Evolutionary conservation across 1,140 invertebrate species (phyloP), one percentile per base, ranked within the genome.

Genomic region (Habropoda laboriosa): DNA sequence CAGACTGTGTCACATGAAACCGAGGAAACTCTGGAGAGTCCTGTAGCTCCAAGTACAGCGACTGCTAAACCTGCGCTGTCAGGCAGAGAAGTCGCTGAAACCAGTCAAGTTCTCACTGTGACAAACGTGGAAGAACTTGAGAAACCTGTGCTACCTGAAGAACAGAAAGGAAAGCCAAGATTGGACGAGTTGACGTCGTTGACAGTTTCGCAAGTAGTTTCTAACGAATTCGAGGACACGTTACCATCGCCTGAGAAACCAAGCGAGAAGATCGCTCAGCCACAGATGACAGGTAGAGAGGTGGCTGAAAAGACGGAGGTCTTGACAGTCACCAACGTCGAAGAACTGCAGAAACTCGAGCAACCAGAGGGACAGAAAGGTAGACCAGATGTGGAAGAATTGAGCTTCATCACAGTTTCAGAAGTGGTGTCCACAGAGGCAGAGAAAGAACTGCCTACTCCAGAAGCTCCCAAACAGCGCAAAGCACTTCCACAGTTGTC

Each of bases 51-150:
- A 5, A 80, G 42, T 16, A 16, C 40, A 27, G 81, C 79, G 4
- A 88, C 51, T 13, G 91, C 91, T 21, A 63, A 78, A 12, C 49
- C 87, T 40, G 61, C 77, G 8, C 30, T 91, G 1, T 67, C 67
- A 0, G 89, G 92, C 8, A 88, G 91, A 81, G 88, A 92, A 83
- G 81, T 91, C 7, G 89, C 90, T 0, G 79, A 93, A 76, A 89
- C 82, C 21, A 88, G 55, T 58, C 89, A 93, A 75, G 68, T 91
- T 38, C 38, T 89, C 18, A 80, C 89, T 0, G 73, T 89, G 13
- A 42, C 79, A 0, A 75, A 78, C 40, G 79, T 80, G n/a, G 87
- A 89, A 51, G 88, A 89, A 67, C 67, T 89, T 7, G 21, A 32
- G 10, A 85, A 63, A 74, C 40, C 67, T 18, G 61, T 83, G 51